Conservation (phyloP, 2,113 vertebrate genomes). For the Poecile atricapillus region DNA sequence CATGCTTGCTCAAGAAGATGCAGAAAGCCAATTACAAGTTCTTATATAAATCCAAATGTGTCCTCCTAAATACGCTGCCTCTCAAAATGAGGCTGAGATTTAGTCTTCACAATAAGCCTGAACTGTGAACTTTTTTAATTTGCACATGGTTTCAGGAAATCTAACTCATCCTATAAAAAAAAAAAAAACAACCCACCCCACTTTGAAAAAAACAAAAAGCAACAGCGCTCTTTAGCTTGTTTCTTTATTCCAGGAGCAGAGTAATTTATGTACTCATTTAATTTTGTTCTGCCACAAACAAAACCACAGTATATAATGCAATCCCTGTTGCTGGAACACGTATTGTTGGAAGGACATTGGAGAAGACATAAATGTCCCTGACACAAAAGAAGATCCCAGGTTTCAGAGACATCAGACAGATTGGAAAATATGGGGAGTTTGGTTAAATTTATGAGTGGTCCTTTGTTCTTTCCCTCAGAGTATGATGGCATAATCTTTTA, state of each 20-base stretch:
- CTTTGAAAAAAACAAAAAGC: neutral
- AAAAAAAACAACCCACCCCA: neutral
- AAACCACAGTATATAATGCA: constrained; percentile 64
- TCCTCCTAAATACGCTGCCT: neutral
- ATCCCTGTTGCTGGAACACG: constrained; percentile 10
- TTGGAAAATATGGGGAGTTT: neutral
- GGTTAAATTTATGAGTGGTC: constrained; percentile 27
- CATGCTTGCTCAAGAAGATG: neutral
- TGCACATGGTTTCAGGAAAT: constrained; percentile 46
- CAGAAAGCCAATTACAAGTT: constrained; percentile 38
- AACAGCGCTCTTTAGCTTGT: neutral
- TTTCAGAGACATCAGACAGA: constrained; percentile 28
- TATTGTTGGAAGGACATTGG: constrained; percentile 41
- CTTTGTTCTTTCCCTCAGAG: constrained; percentile 30
- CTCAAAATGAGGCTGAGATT: constrained; percentile 37
- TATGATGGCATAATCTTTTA: constrained; percentile 51
- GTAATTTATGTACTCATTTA: constrained; percentile 67
- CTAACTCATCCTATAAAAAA: constrained; percentile 2
- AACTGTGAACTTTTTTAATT: constrained; percentile 62
- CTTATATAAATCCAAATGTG: constrained; percentile 34
- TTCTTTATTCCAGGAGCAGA: constrained; percentile 52
- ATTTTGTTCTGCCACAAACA: constrained; percentile 65
- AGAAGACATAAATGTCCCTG: constrained; percentile 57
- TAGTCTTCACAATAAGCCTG: constrained; percentile 38
- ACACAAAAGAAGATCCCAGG: constrained; percentile 54